Base-by-base conservation (phyloP, 2,113 vertebrate genomes). In the Phyllostomus hastatus region DNA sequence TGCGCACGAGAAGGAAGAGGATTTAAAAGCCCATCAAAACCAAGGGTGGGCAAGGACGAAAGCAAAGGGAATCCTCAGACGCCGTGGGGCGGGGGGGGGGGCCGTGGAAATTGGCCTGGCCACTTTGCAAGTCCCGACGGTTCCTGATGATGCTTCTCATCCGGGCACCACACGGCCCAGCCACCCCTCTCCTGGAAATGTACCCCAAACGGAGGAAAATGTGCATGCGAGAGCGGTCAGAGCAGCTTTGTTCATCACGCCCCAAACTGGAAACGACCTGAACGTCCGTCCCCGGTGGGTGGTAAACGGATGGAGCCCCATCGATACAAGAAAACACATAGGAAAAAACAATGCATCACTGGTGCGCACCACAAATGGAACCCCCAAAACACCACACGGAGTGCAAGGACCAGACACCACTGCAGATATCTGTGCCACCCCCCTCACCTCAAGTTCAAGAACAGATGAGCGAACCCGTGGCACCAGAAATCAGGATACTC, bases 371-470 rank as follows among this genome's bases (percentile, higher is more conserved):
- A 8, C 46, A 35, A 17, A 24, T 0, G 5, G 78, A 35, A 4
- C 5, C 46, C 11, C 38, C 41, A 28, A 4, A n/a, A 28, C 33
- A 1, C 11, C 33, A 8, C 4, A 10, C 14, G 6, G 16, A 19
- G 20, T 41, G 22, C 22, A 31, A 88, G 85, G 67, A 14, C 43
- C 73, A 48, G 79, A 5, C 2, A 17, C 1, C 0, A 31, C 3
- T 0, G 4, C 10, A 12, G 1, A 1, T 2, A 0, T 2, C 22
- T n/a, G 46, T 7, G 1, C 9, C n/a, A 17, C 12, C 54, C 43
- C 12, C 0, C 57, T 11, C 7, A 24, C 1, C 9, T 16, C 14
- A 59, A 26, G 35, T 3, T 22, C 28, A 41, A 72, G 46, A 54
- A 38, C 46, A 61, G 52, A 31, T 6, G 9, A 35, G 20, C 14